A percentile compares a stretch with the other conserved stretches of the same genome.
Conservation (phyloP, 2,888 invertebrate species). For the Anaspis maculata region DNA sequence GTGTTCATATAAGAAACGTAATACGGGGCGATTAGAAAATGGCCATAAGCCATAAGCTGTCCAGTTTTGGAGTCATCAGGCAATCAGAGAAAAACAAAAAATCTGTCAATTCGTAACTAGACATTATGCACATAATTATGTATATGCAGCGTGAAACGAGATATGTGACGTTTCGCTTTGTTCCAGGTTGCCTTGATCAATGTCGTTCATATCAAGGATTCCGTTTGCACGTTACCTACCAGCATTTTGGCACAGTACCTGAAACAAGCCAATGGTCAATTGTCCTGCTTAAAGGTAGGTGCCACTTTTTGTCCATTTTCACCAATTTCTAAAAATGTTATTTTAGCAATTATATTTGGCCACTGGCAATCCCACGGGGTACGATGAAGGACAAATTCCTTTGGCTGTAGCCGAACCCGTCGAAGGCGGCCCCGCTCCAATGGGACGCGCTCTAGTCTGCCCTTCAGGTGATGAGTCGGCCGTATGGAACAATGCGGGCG, state of each 20-base stretch:
- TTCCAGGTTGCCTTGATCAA: slow-evolving; percentile 73
- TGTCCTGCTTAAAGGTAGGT: slow-evolving; percentile 72
- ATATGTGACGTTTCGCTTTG: too few relatives aligned
- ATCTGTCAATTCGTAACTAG: too few relatives aligned
- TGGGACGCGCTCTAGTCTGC: slow-evolving; percentile 35
- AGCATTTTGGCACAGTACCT: slow-evolving; percentile 78
- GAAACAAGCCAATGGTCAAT: slow-evolving; percentile 74
- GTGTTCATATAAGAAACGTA: too few relatives aligned
- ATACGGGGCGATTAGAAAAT: too few relatives aligned
- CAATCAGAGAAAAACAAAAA: too few relatives aligned
- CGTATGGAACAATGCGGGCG: slow-evolving; percentile 49
- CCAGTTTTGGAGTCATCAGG: too few relatives aligned
- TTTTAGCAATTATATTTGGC: slow-evolving; percentile 70
- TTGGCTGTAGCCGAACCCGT: slow-evolving; percentile 50
- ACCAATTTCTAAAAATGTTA: background rate
- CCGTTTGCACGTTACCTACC: slow-evolving; percentile 70
- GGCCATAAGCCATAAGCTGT: too few relatives aligned
- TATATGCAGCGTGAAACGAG: too few relatives aligned
- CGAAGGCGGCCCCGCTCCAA: slow-evolving; percentile 37
- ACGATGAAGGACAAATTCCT: slow-evolving; percentile 46
- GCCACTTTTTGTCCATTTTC: slow-evolving; percentile 1
- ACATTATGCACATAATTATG: too few relatives aligned
- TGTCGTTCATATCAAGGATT: slow-evolving; percentile 76
- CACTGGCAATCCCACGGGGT: slow-evolving; percentile 55
- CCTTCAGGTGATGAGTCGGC: slow-evolving; percentile 42